Evolutionary conservation across 2,113 vertebrate genomes (phyloP).

Genomic region (Phyllopteryx taeniolatus): DNA sequence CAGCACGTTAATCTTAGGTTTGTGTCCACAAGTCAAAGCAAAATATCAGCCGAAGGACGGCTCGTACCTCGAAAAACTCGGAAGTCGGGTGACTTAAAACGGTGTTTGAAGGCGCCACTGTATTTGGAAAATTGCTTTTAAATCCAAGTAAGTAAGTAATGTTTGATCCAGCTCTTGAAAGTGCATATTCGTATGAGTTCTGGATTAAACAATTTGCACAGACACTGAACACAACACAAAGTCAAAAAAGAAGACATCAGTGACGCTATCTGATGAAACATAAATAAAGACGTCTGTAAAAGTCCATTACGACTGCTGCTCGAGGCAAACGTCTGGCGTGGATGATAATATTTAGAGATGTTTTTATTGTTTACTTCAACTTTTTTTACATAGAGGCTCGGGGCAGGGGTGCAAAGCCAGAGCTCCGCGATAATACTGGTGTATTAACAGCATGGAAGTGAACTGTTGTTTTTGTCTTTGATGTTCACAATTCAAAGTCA

Average conservation of each 20-base stretch:
- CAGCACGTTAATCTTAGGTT: no score
- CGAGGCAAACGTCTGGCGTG: not conserved
- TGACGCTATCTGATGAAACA: not conserved
- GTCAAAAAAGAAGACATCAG: not conserved
- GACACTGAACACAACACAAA: not conserved
- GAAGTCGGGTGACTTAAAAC: no score
- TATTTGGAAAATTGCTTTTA: no score
- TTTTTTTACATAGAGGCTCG: not conserved
- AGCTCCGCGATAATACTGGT: slow-evolving; percentile 31
- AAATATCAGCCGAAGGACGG: no score
- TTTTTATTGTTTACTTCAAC: not conserved
- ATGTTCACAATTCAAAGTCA: slow-evolving; percentile 44
- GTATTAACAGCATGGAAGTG: slow-evolving; percentile 32
- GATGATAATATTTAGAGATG: not conserved
- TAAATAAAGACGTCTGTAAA: not conserved
- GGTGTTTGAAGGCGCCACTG: no score
- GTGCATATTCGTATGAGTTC: not conserved
- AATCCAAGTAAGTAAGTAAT: no score
- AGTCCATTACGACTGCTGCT: not conserved
- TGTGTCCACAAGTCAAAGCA: no score
- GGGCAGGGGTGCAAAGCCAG: not conserved
- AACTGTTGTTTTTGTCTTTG: slow-evolving; percentile 49
- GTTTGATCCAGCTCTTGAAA: no score
- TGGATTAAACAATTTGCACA: not conserved
- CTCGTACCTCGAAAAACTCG: no score